Evolutionary conservation across 2,888 invertebrate genomes (phyloP).

Genomic region (Acanthococcus lagerstroemiae): DNA sequence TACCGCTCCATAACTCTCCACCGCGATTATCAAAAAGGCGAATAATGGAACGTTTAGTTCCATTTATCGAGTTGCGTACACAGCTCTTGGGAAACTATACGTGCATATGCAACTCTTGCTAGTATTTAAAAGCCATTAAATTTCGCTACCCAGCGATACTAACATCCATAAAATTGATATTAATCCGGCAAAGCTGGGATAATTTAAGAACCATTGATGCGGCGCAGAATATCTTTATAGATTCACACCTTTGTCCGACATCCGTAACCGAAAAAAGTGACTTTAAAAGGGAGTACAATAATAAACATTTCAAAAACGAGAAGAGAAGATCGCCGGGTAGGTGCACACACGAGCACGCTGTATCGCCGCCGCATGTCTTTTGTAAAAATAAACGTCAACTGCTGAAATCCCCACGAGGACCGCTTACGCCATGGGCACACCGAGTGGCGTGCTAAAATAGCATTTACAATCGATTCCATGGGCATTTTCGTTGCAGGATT

Average conservation of each 20-base stretch:
- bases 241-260: constrained; percentile 20
- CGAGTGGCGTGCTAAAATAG: constrained; percentile 26
- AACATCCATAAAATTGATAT: not conserved
- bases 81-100: too few relatives aligned
- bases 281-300: constrained; percentile 15
- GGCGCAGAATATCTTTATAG: not conserved
- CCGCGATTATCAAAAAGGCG: too few relatives aligned
- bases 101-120: too few relatives aligned
- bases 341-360: not conserved
- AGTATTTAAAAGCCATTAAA: too few relatives aligned
- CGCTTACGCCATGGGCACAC: constrained; percentile 20
- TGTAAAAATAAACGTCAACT: constrained; percentile 24
- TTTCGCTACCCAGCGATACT: too few relatives aligned
- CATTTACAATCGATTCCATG: constrained; percentile 26
- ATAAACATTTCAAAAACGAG: constrained; percentile 20
- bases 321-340: not conserved
- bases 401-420: constrained; percentile 19
- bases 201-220: not conserved
- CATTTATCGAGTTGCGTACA: too few relatives aligned
- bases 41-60: too few relatives aligned
- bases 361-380: constrained; percentile 16
- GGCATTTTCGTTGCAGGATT: constrained; percentile 12
- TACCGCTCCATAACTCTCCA: too few relatives aligned
- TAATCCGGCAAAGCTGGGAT: not conserved
- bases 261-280: constrained; percentile 5